Evolutionary conservation across 2,888 invertebrate species (phyloP).

Genomic region (Scelioninae gen. 2): DNA sequence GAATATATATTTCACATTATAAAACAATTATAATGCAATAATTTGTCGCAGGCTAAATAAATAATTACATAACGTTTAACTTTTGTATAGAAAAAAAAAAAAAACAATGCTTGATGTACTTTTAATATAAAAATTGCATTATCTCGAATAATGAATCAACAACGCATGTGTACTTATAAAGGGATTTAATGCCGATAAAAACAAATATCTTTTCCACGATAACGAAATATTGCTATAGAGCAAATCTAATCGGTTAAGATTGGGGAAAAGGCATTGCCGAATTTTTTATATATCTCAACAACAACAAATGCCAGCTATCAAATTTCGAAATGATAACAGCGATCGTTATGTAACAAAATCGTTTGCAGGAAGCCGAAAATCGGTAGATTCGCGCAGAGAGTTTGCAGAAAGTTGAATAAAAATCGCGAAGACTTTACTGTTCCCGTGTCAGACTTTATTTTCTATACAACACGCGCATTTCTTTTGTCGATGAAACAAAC

Average conservation of each 20-base stretch:
- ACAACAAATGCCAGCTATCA: too few species aligned
- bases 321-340: not conserved
- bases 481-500: slow-evolving; percentile 24
- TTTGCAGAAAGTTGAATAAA: slow-evolving; percentile 6
- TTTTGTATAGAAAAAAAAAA: too few species aligned
- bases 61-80: too few species aligned
- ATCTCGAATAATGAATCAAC: too few species aligned
- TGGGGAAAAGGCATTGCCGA: not conserved
- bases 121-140: too few species aligned
- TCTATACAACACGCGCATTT: slow-evolving; percentile 34
- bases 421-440: not conserved
- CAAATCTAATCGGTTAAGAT: slow-evolving; percentile 10
- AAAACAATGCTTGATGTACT: too few species aligned
- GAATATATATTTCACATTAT: too few species aligned
- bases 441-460: slow-evolving; percentile 51
- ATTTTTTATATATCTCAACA: too few species aligned
- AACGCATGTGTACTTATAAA: not conserved
- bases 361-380: too few species aligned
- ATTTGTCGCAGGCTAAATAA: too few species aligned
- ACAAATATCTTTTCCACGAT: not conserved
- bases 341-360: too few species aligned
- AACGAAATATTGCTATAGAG: not conserved
- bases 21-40: too few species aligned
- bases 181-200: slow-evolving; percentile 2
- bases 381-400: not conserved